Conservation (phyloP, 2,888 invertebrate species). For the Bruchidius siliquastri region DNA sequence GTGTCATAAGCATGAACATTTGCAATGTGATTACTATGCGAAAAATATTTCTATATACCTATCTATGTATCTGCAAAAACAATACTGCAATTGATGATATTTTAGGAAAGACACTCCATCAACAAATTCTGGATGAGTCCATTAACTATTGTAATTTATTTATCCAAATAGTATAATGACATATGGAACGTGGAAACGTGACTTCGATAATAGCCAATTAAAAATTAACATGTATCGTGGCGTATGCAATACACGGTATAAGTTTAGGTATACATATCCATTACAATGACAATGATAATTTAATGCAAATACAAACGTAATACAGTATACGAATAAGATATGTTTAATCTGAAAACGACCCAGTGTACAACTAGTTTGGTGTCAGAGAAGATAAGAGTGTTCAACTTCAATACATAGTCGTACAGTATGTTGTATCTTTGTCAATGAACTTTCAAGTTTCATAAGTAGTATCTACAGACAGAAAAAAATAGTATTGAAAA, state of each 20-base stretch:
- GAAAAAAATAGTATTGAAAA: too few species aligned
- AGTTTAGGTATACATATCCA: background rate
- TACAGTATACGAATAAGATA: background rate
- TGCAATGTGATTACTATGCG: too few species aligned
- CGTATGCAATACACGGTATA: background rate
- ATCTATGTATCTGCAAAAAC: too few species aligned
- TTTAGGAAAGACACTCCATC: background rate
- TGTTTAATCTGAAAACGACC: background rate
- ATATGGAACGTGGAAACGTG: background rate
- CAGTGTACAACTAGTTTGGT: background rate
- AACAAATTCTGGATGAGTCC: background rate
- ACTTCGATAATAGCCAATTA: background rate
- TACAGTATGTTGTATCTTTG: too few species aligned
- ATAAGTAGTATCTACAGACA: too few species aligned
- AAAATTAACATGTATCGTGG: background rate
- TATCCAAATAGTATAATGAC: background rate
- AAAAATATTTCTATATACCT: too few species aligned
- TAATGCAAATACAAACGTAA: background rate
- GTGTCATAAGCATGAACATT: too few species aligned
- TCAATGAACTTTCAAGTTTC: too few species aligned
- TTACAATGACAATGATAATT: background rate
- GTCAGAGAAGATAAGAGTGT: constrained; percentile 11
- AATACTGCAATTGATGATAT: too few species aligned
- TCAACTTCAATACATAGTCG: background rate
- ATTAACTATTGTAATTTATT: background rate